Conservation (phyloP, 2,797 vertebrate species). For the Tolypeutes matacus region DNA sequence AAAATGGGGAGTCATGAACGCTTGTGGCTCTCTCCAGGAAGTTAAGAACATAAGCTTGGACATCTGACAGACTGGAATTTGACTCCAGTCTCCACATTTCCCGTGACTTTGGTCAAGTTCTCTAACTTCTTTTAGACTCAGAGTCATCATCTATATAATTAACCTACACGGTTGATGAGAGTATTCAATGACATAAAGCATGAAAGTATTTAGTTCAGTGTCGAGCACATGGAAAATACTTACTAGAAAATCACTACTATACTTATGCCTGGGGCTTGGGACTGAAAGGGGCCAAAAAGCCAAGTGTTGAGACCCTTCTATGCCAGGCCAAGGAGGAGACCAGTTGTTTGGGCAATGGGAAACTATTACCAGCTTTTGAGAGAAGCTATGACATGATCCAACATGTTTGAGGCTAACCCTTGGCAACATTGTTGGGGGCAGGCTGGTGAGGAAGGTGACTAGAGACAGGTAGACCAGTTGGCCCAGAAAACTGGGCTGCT, state of each 20-base stretch:
- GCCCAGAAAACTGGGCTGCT: neutral
- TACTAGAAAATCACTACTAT: neutral
- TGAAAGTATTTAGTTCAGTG: neutral
- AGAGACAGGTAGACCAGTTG: neutral
- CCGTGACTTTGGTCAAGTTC: neutral
- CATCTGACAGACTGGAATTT: neutral
- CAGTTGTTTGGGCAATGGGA: neutral
- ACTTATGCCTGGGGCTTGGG: neutral
- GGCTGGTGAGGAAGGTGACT: neutral
- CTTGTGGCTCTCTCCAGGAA: neutral
- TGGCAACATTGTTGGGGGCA: neutral
- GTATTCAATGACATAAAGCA: neutral
- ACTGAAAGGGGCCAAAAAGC: neutral
- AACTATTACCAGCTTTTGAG: neutral
- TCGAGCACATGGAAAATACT: neutral
- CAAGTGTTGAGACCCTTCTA: neutral
- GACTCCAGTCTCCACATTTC: neutral
- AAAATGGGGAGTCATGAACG: neutral
- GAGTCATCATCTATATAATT: neutral
- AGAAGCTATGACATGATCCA: neutral
- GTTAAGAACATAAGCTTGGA: neutral
- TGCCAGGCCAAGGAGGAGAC: neutral
- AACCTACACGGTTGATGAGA: neutral
- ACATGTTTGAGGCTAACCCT: neutral
- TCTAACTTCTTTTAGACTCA: neutral